Conservation (phyloP, 92 coral and sea anemone species). For the Palythoa heliodiscus region DNA sequence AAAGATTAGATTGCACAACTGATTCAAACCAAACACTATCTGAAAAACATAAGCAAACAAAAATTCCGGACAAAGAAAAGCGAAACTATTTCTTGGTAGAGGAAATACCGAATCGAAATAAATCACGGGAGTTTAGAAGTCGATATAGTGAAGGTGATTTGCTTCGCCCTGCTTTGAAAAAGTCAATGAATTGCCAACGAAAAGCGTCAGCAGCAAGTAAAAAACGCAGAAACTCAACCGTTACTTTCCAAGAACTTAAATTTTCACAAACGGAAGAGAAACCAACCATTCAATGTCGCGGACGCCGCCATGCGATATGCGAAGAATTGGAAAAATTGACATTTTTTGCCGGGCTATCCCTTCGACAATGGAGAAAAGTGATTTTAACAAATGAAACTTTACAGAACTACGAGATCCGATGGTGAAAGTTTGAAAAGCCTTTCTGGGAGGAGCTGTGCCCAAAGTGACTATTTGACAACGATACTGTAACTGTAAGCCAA, state of each 20-base stretch:
- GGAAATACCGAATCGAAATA: not conserved
- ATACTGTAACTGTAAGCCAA: too few species aligned
- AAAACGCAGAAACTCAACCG: slow-evolving; percentile 23
- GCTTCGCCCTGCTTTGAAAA: slow-evolving; percentile 13
- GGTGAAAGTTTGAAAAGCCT: not conserved
- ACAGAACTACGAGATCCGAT: slow-evolving; percentile 55
- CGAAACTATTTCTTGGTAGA: not conserved
- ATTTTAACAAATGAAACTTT: slow-evolving; percentile 55
- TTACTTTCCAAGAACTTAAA: slow-evolving; percentile 28
- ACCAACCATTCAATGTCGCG: slow-evolving; percentile 29
- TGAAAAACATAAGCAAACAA: not conserved
- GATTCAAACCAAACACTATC: not conserved
- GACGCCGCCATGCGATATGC: slow-evolving; percentile 61
- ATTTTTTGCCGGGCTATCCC: slow-evolving; percentile 50
- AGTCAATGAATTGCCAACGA: not conserved
- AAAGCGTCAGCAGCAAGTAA: not conserved
- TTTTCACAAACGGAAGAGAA: slow-evolving; percentile 19
- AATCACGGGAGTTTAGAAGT: not conserved
- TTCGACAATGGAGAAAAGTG: slow-evolving; percentile 68
- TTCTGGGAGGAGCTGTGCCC: too few species aligned
- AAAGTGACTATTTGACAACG: too few species aligned
- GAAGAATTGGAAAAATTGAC: slow-evolving; percentile 58
- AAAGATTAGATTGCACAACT: not conserved
- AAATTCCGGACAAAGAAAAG: not conserved
- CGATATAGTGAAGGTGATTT: slow-evolving; percentile 41